These are phyloP conservation scores for Ptychobarbus kaznakovi DNA, from an alignment of 2,797 vertebrate species.

Conservation along the genomic window DNA sequence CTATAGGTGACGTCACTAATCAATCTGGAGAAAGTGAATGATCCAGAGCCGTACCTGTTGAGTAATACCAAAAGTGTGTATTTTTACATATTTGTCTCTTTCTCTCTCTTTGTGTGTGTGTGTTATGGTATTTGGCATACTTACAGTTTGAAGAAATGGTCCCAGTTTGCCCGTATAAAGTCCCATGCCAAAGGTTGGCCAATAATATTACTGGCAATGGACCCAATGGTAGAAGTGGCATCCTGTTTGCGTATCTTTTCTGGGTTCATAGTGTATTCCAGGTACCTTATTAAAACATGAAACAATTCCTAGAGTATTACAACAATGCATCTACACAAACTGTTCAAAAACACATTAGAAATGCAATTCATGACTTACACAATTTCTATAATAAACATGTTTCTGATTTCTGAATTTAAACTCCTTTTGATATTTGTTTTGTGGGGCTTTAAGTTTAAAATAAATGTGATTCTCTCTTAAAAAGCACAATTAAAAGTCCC, in stretches of 20 bases:
- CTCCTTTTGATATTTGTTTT: neutral
- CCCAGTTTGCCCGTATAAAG: conserved; percentile 86
- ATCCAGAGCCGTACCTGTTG: conserved; percentile 83
- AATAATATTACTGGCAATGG: conserved; percentile 81
- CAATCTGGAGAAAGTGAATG: conserved; percentile 86
- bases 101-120: neutral
- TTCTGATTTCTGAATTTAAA: neutral
- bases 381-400: neutral
- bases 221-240: conserved; percentile 82
- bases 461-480: neutral
- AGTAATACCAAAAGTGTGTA: conserved; percentile 29
- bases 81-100: neutral
- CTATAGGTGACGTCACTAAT: conserved; percentile 80
- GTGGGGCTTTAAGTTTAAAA: neutral
- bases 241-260: conserved; percentile 92
- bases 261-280: conserved; percentile 84
- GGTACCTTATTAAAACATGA: conserved; percentile 78
- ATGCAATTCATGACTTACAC: neutral
- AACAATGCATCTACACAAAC: neutral
- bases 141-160: conserved; percentile 83
- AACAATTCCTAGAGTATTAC: neutral
- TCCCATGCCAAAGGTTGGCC: conserved; percentile 91
- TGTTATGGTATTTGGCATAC: conserved; percentile 56
- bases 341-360: too few species aligned
- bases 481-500: neutral